A percentile compares a stretch with the other conserved stretches of the same genome.
phyloP scores from a whole-genome alignment of 2,113 vertebrate species.

The Echinops telfairi region DNA sequence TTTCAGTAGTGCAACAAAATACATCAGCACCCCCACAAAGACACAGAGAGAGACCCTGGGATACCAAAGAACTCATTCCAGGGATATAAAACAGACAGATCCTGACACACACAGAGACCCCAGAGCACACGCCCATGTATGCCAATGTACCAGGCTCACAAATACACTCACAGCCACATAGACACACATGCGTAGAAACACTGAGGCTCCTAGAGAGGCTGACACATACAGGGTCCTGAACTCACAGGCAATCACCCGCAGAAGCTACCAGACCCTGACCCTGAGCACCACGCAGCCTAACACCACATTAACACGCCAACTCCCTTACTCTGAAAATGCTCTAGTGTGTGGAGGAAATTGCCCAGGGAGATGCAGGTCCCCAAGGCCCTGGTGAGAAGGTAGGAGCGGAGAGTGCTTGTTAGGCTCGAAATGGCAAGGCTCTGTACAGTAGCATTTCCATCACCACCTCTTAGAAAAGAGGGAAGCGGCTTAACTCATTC shows the following conservation, averaged over 20 bases:
- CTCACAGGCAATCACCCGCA: background rate
- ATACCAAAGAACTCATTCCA: slow-evolving; percentile 28
- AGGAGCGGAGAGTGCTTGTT: background rate
- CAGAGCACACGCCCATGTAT: background rate
- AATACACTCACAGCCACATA: slow-evolving; percentile 25
- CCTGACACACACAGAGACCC: background rate
- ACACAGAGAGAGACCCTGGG: slow-evolving; percentile 15
- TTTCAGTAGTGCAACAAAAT: slow-evolving; percentile 30
- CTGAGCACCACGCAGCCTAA: background rate
- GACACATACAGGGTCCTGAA: background rate
- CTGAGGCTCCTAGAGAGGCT: background rate
- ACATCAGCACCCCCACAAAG: background rate
- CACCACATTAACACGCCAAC: background rate
- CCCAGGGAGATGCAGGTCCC: background rate
- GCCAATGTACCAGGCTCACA: background rate
- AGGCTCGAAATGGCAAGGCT: slow-evolving; percentile 36
- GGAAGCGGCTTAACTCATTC: slow-evolving; percentile 76
- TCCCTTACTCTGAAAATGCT: background rate
- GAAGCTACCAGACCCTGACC: background rate
- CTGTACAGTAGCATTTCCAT: slow-evolving; percentile 25
- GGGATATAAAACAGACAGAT: background rate
- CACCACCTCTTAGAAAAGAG: slow-evolving; percentile 66
- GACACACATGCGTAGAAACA: background rate
- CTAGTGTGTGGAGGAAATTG: background rate
- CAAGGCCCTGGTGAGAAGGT: background rate